Conservation (phyloP, 2,797 vertebrate genomes). For the Tragopan temminckii region DNA sequence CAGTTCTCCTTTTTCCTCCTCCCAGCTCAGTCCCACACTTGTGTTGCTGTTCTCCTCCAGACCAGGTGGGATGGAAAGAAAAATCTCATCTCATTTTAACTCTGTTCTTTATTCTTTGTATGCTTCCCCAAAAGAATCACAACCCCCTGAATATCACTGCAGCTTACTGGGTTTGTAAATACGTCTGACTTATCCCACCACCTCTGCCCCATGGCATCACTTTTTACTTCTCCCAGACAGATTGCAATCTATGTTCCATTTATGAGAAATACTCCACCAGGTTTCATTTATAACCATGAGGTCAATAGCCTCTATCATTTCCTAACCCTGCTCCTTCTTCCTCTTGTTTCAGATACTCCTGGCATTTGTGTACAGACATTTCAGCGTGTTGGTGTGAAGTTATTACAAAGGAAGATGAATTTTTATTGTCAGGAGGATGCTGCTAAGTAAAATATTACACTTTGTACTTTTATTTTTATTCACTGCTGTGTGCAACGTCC, state of each 20-base stretch:
- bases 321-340: not conserved
- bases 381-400: not conserved
- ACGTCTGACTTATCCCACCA: not conserved
- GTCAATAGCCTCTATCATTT: not conserved
- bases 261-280: constrained; percentile 1
- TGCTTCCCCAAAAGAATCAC: not conserved
- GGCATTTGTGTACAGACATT: constrained; percentile 3
- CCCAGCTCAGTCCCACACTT: not conserved
- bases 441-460: constrained; percentile 36
- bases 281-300: not conserved
- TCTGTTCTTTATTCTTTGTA: not conserved
- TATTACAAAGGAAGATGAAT: constrained; percentile 41
- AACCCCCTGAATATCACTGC: not conserved
- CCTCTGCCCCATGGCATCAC: not conserved
- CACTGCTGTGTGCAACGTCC: not conserved
- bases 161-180: constrained; percentile 1
- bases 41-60: not conserved
- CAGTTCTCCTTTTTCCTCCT: not conserved
- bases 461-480: not conserved
- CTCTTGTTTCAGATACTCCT: not conserved
- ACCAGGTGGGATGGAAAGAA: not conserved
- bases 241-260: not conserved
- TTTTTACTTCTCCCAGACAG: not conserved
- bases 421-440: constrained; percentile 23
- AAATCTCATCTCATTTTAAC: not conserved